Evolutionary conservation across 2,797 vertebrate genomes (phyloP).

Genomic region (Amblyraja radiata): DNA sequence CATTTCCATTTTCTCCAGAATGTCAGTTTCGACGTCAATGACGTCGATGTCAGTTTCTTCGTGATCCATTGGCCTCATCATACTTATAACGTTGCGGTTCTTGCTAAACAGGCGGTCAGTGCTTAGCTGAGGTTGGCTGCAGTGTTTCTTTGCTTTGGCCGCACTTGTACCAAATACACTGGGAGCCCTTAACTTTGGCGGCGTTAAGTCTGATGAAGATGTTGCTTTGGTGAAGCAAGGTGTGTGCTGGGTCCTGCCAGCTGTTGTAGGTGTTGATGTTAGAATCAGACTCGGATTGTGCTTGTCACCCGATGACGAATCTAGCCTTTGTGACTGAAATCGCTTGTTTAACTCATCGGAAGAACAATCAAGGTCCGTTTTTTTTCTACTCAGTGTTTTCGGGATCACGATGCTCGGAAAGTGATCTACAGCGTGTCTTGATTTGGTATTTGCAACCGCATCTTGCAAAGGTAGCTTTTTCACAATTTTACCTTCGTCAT

Average conservation of each 20-base stretch:
- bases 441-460: not conserved
- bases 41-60: conserved; percentile 81
- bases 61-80: conserved; percentile 77
- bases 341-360: conserved; percentile 83
- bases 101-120: conserved; percentile 71
- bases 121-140: conserved; percentile 83
- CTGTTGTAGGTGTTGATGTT: conserved; percentile 60
- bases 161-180: conserved; percentile 62
- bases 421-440: not conserved
- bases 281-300: conserved; percentile 73
- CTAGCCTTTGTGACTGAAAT: conserved; percentile 78
- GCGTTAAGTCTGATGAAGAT: conserved; percentile 60
- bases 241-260: conserved; percentile 50
- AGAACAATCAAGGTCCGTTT: conserved; percentile 62
- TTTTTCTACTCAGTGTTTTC: conserved; percentile 47
- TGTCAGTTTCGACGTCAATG: conserved; percentile 57
- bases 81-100: conserved; percentile 88
- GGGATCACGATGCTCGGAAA: conserved; percentile 47
- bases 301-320: conserved; percentile 77
- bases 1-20: conserved; percentile 67
- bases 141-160: conserved; percentile 74
- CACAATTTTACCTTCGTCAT: conserved; percentile 68
- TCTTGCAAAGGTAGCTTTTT: conserved; percentile 47
- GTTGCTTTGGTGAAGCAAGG: conserved; percentile 31
- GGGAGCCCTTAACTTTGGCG: conserved; percentile 66